Evolutionary conservation across 2,797 vertebrate species (phyloP).

Genomic region (Aldrovandia affinis): DNA sequence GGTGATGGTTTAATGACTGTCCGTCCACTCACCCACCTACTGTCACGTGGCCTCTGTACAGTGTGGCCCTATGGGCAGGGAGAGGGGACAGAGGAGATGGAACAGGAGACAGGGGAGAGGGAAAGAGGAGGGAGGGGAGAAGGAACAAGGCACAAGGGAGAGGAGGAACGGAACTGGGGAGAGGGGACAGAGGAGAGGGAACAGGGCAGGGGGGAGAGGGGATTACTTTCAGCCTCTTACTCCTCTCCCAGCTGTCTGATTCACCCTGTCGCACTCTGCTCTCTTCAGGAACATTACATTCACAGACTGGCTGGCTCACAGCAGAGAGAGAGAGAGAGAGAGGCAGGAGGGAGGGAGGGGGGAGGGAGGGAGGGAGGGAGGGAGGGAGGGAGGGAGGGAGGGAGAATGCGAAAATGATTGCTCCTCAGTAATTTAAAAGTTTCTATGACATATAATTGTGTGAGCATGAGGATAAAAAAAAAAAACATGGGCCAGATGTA

Average conservation of each 20-base stretch:
- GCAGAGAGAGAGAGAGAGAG: background rate
- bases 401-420: slow-evolving; percentile 40
- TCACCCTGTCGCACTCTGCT: slow-evolving; percentile 71
- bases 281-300: slow-evolving; percentile 63
- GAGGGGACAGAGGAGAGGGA: background rate
- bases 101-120: too few species aligned
- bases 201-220: slow-evolving; percentile 46
- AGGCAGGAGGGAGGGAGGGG: background rate
- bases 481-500: slow-evolving; percentile 57
- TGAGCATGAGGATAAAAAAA: slow-evolving; percentile 52
- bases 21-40: background rate
- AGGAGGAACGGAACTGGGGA: background rate
- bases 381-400: slow-evolving; percentile 34
- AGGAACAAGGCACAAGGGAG: too few species aligned
- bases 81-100: too few species aligned
- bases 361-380: slow-evolving; percentile 36
- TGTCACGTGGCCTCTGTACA: background rate
- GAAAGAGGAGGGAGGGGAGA: too few species aligned
- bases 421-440: slow-evolving; percentile 48
- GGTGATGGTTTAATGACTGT: background rate
- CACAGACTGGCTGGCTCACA: slow-evolving; percentile 39
- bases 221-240: slow-evolving; percentile 67
- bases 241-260: slow-evolving; percentile 70
- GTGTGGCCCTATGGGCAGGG: too few species aligned
- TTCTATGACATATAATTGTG: slow-evolving; percentile 46